Base-by-base conservation (phyloP, 2,113 vertebrate genomes). In the Scartelaos histophorus region DNA sequence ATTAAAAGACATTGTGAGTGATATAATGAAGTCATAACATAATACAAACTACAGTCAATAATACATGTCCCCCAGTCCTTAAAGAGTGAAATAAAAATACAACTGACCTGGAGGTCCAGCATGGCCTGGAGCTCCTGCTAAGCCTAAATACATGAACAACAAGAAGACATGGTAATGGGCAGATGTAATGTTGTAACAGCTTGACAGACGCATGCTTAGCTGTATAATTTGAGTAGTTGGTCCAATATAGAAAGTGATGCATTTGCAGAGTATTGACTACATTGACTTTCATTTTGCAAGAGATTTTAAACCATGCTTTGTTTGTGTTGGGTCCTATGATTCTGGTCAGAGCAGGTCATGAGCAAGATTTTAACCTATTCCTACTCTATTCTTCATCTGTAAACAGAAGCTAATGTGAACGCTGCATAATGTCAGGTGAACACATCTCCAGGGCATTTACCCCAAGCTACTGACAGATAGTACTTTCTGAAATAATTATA, bases 111-210 rank as follows among this genome's bases (percentile, higher is more conserved):
- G 77, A 16, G 73, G 3, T 3, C 92, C 91, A 29, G 85, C 83
- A 29, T 90, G 79, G 0, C 96, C 96, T 24, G 90, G 88, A 72
- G 76, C 61, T 19, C 96, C 95, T 29, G 90, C 76, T 79, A 84
- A 74, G 73, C 95, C 96, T 98, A 73, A 45, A 66, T 15, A 13
- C 21, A 66, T 13, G 43, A 66, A n/a, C 17, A 64, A 38, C 21
- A 43, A 64, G 5, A 38, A 64, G 16, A 22, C n/a, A 45, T 38
- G 22, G 12, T 66, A 47, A 64, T 15, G 65, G 13, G 24, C 34
- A 64, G 9, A 29, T 29, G 15, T 61, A 61, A 61, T 25, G 22
- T 24, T 15, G 15, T 15, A 60, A 51, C 5, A 19, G 49, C 7
- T 19, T 51, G 57, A 25, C 22, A 29, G 24, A 58, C 25, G 19